Conservation (phyloP, 2,797 vertebrate species). For the Carapus acus region DNA sequence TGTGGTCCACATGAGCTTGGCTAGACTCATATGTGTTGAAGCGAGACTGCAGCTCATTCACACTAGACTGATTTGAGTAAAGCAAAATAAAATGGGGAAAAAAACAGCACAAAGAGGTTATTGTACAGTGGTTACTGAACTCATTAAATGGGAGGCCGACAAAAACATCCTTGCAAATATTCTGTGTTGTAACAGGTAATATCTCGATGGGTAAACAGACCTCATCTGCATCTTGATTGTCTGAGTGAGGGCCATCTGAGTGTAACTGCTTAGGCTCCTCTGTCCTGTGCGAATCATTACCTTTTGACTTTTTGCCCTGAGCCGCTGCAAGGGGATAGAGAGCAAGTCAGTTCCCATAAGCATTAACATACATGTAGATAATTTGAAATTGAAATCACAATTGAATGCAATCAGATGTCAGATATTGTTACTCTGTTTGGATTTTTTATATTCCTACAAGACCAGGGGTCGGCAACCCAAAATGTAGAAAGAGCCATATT, state of each 20-base stretch:
- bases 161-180: too few species aligned
- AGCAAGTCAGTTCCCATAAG: not conserved
- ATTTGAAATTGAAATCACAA: not conserved
- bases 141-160: too few species aligned
- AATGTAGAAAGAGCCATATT: too few species aligned
- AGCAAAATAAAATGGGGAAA: too few species aligned
- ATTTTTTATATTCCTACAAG: too few species aligned
- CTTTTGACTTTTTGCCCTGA: slow-evolving; percentile 41
- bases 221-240: slow-evolving; percentile 39
- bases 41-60: slow-evolving; percentile 62
- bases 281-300: slow-evolving; percentile 47
- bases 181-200: too few species aligned
- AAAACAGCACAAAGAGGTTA: too few species aligned
- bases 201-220: slow-evolving; percentile 27
- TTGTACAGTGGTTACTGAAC: too few species aligned
- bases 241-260: slow-evolving; percentile 14
- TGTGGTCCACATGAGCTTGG: slow-evolving; percentile 60
- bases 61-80: slow-evolving; percentile 20
- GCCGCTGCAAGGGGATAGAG: slow-evolving; percentile 6
- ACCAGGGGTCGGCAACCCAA: too few species aligned
- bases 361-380: too few species aligned
- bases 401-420: too few species aligned
- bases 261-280: slow-evolving; percentile 14
- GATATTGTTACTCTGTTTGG: too few species aligned
- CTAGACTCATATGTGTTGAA: slow-evolving; percentile 74